Conservation (phyloP, 1,140 invertebrate genomes). For the Orius insidiosus region DNA sequence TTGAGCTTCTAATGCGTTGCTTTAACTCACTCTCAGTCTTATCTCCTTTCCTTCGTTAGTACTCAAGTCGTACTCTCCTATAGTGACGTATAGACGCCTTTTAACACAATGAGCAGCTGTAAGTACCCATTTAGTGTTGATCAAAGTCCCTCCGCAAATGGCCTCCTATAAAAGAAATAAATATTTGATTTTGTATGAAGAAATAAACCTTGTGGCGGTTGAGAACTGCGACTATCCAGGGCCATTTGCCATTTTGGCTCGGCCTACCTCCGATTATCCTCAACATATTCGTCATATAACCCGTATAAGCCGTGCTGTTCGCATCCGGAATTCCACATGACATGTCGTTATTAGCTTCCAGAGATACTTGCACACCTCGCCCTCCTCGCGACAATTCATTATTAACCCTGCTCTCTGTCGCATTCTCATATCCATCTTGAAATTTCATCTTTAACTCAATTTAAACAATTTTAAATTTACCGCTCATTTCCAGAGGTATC, state of each 20-base stretch:
- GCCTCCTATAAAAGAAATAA: constrained; percentile 15
- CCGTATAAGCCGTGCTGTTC: no score
- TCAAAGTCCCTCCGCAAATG: constrained; percentile 69
- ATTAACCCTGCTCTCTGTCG: no score
- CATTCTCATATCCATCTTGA: no score
- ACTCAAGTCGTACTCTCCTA: constrained; percentile 68
- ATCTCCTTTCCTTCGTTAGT: constrained; percentile 47
- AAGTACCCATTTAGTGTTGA: constrained; percentile 70
- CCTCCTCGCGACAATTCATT: no score
- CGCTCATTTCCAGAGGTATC: constrained; percentile 1
- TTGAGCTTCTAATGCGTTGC: no score
- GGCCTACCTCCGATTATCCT: constrained; percentile 74
- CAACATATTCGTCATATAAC: no score
- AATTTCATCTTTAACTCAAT: no score
- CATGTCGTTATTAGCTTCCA: no score
- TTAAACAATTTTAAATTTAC: no score
- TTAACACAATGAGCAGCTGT: constrained; percentile 80
- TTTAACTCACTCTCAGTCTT: constrained; percentile 44
- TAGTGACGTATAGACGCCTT: constrained; percentile 54
- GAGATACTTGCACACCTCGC: no score
- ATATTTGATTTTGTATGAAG: not conserved
- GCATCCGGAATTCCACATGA: no score
- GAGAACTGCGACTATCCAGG: constrained; percentile 82
- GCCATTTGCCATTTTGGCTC: constrained; percentile 63
- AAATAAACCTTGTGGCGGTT: constrained; percentile 55